Evolutionary conservation across 2,888 invertebrate genomes (phyloP).

Genomic region (Campoplex capitator): DNA sequence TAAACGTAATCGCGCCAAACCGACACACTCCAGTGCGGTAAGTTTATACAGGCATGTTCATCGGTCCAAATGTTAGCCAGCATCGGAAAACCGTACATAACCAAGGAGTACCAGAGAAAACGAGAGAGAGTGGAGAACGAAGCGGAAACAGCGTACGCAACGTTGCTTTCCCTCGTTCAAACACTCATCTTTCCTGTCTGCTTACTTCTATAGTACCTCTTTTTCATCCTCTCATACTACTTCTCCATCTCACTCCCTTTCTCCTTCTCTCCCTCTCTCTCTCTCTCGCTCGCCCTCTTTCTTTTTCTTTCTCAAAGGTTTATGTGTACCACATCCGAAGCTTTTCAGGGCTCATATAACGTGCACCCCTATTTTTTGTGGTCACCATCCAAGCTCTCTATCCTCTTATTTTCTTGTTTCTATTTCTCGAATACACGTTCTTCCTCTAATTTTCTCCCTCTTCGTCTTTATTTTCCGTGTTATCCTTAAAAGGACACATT

Average conservation of each 20-base stretch:
- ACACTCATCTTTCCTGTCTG: slow-evolving; percentile 61
- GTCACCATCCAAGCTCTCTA: slow-evolving; percentile 34
- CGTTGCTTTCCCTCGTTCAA: slow-evolving; percentile 59
- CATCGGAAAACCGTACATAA: slow-evolving; percentile 15
- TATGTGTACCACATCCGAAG: slow-evolving; percentile 4
- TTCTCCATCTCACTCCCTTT: background rate
- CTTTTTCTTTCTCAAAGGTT: background rate
- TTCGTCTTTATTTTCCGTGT: slow-evolving; percentile 13
- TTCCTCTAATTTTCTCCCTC: background rate
- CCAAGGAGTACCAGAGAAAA: slow-evolving; percentile 13
- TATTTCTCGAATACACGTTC: slow-evolving; percentile 12
- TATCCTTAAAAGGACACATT: slow-evolving; percentile 54
- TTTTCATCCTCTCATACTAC: slow-evolving; percentile 18
- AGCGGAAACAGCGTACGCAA: slow-evolving; percentile 46
- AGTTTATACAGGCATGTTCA: slow-evolving; percentile 36
- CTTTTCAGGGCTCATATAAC: background rate
- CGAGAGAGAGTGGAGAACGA: slow-evolving; percentile 12
- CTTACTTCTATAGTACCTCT: slow-evolving; percentile 25
- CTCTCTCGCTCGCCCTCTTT: slow-evolving; percentile 9
- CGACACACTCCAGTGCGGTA: background rate
- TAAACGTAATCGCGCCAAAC: slow-evolving; percentile 16
- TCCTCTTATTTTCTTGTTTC: slow-evolving; percentile 37
- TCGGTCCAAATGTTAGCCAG: slow-evolving; percentile 41
- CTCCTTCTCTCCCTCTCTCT: background rate
- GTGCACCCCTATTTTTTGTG: slow-evolving; percentile 26